These are phyloP conservation scores for Aythya baeri DNA, from an alignment of 2,113 vertebrate species.

Conservation along the genomic window DNA sequence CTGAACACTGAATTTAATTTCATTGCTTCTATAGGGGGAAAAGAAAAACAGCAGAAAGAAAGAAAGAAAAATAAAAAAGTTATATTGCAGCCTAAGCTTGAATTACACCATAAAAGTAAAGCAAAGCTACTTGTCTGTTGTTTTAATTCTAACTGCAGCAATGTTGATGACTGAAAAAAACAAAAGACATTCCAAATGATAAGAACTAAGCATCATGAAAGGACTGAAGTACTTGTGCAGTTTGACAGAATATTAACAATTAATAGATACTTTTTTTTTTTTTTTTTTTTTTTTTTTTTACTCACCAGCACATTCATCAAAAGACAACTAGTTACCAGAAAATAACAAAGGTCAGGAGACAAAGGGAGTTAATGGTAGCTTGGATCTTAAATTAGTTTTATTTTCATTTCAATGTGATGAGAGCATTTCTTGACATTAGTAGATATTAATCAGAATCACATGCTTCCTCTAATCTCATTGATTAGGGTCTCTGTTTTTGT, in stretches of 20 bases:
- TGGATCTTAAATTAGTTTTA: not conserved
- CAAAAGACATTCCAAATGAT: not conserved
- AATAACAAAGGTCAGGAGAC: not conserved
- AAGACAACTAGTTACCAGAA: not conserved
- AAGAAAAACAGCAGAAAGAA: not conserved
- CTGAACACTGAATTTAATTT: slow-evolving; percentile 13
- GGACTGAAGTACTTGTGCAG: not conserved
- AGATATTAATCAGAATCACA: not conserved
- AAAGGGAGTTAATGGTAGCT: not conserved
- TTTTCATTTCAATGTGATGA: not conserved
- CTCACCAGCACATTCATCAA: not conserved
- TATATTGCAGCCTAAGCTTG: not conserved
- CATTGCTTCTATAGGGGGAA: not conserved
- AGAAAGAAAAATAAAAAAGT: not conserved
- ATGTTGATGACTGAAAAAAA: not conserved
- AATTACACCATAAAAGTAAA: not conserved
- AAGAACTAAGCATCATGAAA: not conserved
- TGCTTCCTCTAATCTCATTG: not conserved
- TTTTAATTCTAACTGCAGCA: not conserved
- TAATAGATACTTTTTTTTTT: not conserved
- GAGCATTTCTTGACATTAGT: not conserved
- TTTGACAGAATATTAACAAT: not conserved
- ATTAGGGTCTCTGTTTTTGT: not conserved
- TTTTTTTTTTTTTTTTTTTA: not conserved
- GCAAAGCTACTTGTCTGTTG: not conserved